Evolutionary conservation across 2,797 vertebrate species (phyloP).

Genomic region (Hafferia zeledoni): DNA sequence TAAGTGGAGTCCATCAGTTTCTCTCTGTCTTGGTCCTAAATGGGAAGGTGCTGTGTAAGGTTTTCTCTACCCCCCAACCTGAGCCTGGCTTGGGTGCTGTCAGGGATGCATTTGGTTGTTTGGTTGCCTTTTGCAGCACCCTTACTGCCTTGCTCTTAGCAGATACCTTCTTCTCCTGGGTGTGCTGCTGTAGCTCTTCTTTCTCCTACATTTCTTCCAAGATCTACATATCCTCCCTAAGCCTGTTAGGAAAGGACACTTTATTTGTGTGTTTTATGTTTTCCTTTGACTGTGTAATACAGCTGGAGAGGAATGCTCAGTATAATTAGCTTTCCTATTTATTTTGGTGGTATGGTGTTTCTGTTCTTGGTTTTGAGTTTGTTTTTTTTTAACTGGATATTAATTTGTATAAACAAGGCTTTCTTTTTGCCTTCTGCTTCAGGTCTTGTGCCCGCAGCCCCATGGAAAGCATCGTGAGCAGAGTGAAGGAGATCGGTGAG

Average conservation of each 20-base stretch:
- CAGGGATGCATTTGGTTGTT: fast-evolving
- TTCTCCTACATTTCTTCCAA: not conserved
- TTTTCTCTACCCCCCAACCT: not conserved
- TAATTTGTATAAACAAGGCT: not conserved
- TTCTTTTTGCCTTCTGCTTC: not conserved
- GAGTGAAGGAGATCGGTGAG: constrained; percentile 87
- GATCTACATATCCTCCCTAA: not conserved
- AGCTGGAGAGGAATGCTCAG: not conserved
- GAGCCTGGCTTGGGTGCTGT: not conserved
- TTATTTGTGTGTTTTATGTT: not conserved
- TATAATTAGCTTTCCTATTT: not conserved
- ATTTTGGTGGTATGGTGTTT: not conserved
- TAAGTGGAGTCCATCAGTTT: not conserved
- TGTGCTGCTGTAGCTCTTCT: not conserved
- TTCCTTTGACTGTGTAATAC: not conserved
- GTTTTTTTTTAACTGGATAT: not conserved
- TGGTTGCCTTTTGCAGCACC: not conserved
- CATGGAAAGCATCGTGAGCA: constrained; percentile 79
- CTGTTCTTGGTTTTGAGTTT: not conserved
- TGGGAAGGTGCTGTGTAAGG: not conserved
- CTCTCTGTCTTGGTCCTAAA: not conserved
- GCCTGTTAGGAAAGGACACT: not conserved
- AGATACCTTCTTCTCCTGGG: not conserved
- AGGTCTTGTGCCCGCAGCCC: constrained; percentile 91
- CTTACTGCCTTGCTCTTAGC: not conserved